Evolutionary conservation across 2,888 invertebrate species (phyloP).

Genomic region (Platerodrilus igneus): DNA sequence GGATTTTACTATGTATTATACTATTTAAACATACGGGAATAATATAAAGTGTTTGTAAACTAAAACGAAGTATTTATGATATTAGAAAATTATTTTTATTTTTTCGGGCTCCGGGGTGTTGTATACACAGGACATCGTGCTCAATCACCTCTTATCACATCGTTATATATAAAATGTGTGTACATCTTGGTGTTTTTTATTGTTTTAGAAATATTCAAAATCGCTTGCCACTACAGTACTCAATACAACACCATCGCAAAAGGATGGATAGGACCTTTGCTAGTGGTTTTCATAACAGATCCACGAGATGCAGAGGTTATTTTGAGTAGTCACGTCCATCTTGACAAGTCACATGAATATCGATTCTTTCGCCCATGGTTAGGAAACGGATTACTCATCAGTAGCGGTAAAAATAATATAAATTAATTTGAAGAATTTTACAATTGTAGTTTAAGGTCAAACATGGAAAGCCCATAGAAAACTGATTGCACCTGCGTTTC

Average conservation of each 20-base stretch:
- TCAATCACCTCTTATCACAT: too few relatives aligned
- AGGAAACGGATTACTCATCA: constrained; percentile 76
- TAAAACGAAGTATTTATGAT: too few relatives aligned
- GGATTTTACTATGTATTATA: too few relatives aligned
- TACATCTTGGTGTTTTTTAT: too few relatives aligned
- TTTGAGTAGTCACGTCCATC: constrained; percentile 72
- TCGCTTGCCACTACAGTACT: constrained; percentile 52
- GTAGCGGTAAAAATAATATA: constrained; percentile 61
- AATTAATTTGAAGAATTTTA: too few relatives aligned
- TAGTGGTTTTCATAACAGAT: constrained; percentile 68
- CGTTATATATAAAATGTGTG: too few relatives aligned
- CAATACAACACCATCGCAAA: constrained; percentile 59
- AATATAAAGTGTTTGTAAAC: too few relatives aligned
- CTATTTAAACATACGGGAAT: too few relatives aligned
- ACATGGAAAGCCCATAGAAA: constrained; percentile 85
- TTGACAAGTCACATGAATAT: constrained; percentile 76
- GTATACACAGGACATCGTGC: too few relatives aligned
- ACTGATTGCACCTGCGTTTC: constrained; percentile 83
- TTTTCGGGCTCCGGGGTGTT: too few relatives aligned
- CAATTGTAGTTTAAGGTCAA: constrained; percentile 50
- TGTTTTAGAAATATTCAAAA: constrained; percentile 64
- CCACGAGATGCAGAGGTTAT: constrained; percentile 77
- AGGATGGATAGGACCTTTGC: constrained; percentile 73
- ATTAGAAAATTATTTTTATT: too few relatives aligned
- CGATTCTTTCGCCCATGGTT: constrained; percentile 80